Evolutionary conservation across 1,140 invertebrate genomes (phyloP).

Genomic region (Aricia agestis): DNA sequence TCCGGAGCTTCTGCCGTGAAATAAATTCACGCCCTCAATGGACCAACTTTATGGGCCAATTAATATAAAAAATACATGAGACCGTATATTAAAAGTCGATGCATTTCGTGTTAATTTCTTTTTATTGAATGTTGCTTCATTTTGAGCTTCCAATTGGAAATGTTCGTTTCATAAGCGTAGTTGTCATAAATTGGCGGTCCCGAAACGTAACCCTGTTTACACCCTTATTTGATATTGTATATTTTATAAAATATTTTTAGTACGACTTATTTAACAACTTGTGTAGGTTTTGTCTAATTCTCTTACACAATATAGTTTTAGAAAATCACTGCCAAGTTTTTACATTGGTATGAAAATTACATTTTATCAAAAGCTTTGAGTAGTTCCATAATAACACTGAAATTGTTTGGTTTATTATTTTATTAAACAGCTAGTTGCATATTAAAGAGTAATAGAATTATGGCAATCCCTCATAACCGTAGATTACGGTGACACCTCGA

Average conservation of each 20-base stretch:
- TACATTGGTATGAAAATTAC: too few species aligned
- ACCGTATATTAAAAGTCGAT: not conserved
- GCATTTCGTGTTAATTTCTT: conserved; percentile 2
- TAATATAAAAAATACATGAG: not conserved
- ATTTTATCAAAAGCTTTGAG: not conserved
- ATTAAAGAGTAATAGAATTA: not conserved
- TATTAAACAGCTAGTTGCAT: not conserved
- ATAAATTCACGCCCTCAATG: not conserved
- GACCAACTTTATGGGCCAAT: not conserved
- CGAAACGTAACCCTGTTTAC: not conserved
- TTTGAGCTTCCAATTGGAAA: not conserved
- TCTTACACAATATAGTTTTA: too few species aligned
- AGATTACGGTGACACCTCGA: conserved; percentile 13
- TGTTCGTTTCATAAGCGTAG: not conserved
- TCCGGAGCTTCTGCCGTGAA: not conserved
- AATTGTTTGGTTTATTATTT: not conserved
- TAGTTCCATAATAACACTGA: not conserved
- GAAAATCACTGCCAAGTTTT: too few species aligned
- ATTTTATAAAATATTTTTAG: too few species aligned
- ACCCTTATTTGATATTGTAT: too few species aligned
- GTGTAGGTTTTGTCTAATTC: too few species aligned
- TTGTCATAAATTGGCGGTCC: not conserved
- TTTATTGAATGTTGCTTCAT: not conserved
- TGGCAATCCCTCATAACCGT: not conserved
- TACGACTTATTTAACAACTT: too few species aligned